Evolutionary conservation across 1,140 invertebrate genomes (phyloP).

Genomic region (Mya arenaria): DNA sequence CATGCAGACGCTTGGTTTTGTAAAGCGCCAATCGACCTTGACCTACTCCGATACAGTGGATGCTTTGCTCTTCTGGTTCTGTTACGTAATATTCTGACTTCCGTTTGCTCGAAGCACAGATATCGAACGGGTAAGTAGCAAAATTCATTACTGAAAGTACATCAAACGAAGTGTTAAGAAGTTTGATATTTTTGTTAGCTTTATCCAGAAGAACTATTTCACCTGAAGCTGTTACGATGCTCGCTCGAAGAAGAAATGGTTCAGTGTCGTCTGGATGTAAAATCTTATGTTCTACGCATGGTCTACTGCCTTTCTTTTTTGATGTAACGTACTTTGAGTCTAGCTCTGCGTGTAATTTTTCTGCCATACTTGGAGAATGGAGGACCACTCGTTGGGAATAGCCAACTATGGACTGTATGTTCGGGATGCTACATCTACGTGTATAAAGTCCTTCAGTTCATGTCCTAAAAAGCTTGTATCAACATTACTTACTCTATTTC

Average conservation of each 20-base stretch:
- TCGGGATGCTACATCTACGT: no score
- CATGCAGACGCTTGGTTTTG: constrained; percentile 4
- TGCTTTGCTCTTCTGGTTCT: constrained; percentile 41
- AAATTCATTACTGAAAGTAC: constrained; percentile 18
- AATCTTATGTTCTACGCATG: background rate
- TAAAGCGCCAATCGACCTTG: constrained; percentile 25
- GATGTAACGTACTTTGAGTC: constrained; percentile 25
- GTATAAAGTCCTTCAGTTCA: no score
- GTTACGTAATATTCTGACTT: constrained; percentile 35
- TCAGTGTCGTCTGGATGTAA: constrained; percentile 27
- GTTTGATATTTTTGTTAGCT: constrained; percentile 38
- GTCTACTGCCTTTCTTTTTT: background rate
- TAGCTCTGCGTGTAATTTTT: background rate
- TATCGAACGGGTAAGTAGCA: constrained; percentile 33
- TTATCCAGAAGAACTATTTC: constrained; percentile 19
- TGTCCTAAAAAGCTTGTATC: no score
- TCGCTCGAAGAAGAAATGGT: constrained; percentile 2
- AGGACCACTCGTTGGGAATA: no score
- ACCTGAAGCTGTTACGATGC: background rate
- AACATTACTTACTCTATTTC: no score
- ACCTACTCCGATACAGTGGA: constrained; percentile 21
- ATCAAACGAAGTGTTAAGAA: constrained; percentile 15
- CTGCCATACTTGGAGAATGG: no score
- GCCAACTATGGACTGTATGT: no score
- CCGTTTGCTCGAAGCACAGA: constrained; percentile 29